Evolutionary conservation across 2,113 vertebrate genomes (phyloP).

Genomic region (Furnarius figulus): DNA sequence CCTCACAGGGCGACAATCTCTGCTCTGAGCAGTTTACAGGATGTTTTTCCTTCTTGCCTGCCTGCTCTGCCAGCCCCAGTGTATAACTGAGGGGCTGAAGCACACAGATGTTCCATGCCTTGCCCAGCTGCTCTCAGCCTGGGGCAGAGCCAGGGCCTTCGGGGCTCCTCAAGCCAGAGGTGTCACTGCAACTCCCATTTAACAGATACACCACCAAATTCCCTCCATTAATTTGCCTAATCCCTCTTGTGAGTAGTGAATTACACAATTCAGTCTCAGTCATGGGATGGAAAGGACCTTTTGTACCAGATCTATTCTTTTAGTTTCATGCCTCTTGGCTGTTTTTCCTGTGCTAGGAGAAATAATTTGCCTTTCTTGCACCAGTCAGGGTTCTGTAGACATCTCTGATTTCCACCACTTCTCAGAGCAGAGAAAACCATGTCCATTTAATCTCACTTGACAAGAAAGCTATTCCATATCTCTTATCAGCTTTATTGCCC

Average conservation of each 20-base stretch:
- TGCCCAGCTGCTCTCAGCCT: background rate
- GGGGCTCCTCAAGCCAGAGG: background rate
- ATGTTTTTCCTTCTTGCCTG: background rate
- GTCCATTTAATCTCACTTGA: background rate
- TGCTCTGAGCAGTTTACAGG: background rate
- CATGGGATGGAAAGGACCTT: background rate
- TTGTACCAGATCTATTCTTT: background rate
- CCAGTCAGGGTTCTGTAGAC: background rate
- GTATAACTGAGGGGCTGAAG: background rate
- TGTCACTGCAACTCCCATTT: background rate
- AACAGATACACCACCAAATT: background rate
- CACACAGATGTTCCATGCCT: background rate
- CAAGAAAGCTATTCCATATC: background rate
- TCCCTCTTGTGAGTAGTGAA: background rate
- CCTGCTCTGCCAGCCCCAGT: background rate
- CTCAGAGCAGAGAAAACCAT: background rate
- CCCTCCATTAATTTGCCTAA: background rate
- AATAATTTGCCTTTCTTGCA: background rate
- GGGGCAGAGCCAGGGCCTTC: background rate
- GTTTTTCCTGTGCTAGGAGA: background rate
- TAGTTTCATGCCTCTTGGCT: background rate
- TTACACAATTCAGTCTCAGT: background rate
- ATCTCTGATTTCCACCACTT: background rate
- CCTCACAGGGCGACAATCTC: background rate
- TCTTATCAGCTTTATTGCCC: background rate